Percentiles rank a stretch among this genome's conserved stretches.
phyloP scores from a whole-genome alignment of 2,797 vertebrate genomes.

The Todus mexicanus region DNA sequence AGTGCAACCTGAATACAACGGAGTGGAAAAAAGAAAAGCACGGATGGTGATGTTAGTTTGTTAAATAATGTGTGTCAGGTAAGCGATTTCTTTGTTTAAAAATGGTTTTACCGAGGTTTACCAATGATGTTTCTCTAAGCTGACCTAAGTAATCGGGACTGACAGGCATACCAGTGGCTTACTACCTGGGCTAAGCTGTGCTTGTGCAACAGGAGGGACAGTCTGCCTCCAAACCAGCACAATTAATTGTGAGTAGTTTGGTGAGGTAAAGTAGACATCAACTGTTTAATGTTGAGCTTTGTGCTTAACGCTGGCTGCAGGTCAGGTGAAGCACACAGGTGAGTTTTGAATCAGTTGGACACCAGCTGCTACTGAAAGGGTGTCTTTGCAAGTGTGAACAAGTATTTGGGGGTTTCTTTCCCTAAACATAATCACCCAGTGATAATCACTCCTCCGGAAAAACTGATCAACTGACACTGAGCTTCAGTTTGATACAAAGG shows the following conservation, averaged over 20 bases:
- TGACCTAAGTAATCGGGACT: background rate
- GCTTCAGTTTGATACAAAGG: background rate
- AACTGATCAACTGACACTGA: background rate
- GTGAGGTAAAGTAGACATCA: background rate
- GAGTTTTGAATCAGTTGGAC: background rate
- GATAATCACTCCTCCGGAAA: background rate
- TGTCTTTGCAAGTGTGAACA: background rate
- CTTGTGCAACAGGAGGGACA: background rate
- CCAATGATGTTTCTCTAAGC: background rate
- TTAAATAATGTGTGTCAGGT: background rate
- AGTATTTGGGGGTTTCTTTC: background rate
- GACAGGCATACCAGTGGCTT: rapidly evolving
- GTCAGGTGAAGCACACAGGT: background rate
- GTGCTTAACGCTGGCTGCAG: background rate
- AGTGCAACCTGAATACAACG: background rate
- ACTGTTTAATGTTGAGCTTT: background rate
- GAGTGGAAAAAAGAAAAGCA: background rate
- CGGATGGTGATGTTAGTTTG: background rate
- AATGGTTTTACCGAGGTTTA: background rate
- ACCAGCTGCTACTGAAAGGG: background rate
- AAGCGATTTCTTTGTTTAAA: background rate
- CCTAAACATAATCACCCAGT: background rate
- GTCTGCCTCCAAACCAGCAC: background rate
- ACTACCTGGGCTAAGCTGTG: background rate
- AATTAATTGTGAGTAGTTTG: background rate